Evolutionary conservation across 53 echinoderm and acorn worm species (phyloP).

Genomic region (Paelopatides confundens): DNA sequence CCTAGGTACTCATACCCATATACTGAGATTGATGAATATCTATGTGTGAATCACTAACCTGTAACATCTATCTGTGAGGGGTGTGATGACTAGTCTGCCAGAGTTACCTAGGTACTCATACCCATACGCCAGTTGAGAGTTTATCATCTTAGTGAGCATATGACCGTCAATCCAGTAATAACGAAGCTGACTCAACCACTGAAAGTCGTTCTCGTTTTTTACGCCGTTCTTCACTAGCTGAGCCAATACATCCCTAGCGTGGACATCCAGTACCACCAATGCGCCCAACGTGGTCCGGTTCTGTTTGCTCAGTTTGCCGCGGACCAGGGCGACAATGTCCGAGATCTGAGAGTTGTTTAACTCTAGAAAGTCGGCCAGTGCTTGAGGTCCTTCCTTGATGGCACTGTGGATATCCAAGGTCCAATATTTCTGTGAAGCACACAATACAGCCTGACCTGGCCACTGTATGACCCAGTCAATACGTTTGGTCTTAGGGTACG

Average conservation of each 20-base stretch:
- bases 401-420: constrained; percentile 92
- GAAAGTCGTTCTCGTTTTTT: constrained; percentile 89
- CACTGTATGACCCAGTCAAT: constrained; percentile 93
- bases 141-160: constrained; percentile 97
- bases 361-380: constrained; percentile 81
- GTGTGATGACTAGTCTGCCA: constrained; percentile 95
- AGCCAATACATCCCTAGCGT: constrained; percentile 89
- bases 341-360: constrained; percentile 94
- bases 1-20: constrained; percentile 63
- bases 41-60: constrained; percentile 61
- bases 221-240: constrained; percentile 75
- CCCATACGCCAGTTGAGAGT: constrained; percentile 96
- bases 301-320: constrained; percentile 99
- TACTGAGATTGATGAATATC: too few species aligned
- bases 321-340: constrained; percentile 95
- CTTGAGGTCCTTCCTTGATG: constrained; percentile 78
- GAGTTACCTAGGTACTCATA: constrained; percentile 98
- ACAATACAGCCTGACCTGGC: constrained; percentile 95
- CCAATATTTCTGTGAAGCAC: constrained; percentile 95
- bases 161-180: constrained; percentile 96
- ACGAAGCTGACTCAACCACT: constrained; percentile 95
- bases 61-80: constrained; percentile 98
- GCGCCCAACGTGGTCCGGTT: constrained; percentile 98
- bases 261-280: constrained; percentile 96
- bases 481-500: constrained; percentile 77